Conservation (phyloP, 2,113 vertebrate genomes). For the Australoheros scitulus region DNA sequence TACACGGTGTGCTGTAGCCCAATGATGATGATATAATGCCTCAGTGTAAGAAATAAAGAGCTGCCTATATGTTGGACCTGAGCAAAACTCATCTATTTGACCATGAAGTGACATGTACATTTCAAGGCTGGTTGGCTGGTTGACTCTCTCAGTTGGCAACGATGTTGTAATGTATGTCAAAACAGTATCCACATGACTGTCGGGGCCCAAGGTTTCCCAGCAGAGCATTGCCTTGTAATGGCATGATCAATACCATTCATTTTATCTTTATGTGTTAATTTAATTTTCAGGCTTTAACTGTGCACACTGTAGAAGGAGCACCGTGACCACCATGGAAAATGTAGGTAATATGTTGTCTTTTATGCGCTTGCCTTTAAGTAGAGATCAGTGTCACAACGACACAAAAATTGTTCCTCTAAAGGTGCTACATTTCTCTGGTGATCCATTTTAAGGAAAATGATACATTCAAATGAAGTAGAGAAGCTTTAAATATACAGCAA, state of each 20-base stretch:
- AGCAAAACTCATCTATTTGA: background rate
- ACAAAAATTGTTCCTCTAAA: background rate
- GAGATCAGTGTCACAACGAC: background rate
- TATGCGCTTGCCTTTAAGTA: background rate
- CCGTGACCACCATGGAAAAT: background rate
- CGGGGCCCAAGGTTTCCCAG: background rate
- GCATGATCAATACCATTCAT: rapidly evolving
- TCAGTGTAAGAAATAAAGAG: background rate
- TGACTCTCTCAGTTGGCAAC: background rate
- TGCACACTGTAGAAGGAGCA: too few relatives aligned
- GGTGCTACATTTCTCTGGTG: background rate
- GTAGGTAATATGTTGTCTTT: background rate
- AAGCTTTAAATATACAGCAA: background rate
- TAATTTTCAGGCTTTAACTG: background rate
- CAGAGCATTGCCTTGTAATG: background rate
- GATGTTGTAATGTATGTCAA: background rate
- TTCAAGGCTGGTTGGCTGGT: background rate
- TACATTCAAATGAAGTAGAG: background rate
- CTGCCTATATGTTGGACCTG: background rate
- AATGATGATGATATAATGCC: background rate
- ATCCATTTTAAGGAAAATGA: background rate
- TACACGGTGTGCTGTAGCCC: background rate
- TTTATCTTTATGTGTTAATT: background rate
- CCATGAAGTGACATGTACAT: background rate
- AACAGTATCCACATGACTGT: too few relatives aligned